These are phyloP conservation scores for Periophthalmodon schlosseri DNA, from an alignment of 2,113 vertebrate species.

Conservation along the genomic window DNA sequence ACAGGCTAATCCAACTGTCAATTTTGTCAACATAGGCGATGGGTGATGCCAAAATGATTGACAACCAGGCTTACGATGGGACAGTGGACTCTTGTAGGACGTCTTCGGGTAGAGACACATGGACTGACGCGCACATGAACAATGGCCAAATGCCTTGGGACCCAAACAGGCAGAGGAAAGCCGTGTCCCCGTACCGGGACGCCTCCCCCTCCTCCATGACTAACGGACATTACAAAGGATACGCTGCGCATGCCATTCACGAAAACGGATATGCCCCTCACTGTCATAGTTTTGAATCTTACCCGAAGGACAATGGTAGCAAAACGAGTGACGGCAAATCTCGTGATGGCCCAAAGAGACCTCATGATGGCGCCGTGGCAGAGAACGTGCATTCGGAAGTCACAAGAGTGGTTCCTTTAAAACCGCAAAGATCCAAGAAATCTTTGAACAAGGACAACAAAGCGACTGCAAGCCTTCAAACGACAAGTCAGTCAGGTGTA, in stretches of 20 bases:
- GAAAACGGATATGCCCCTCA: constrained; percentile 70
- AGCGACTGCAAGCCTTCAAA: constrained; percentile 42
- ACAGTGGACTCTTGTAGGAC: constrained; percentile 75
- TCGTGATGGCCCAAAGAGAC: constrained; percentile 35
- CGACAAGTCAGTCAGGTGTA: neutral
- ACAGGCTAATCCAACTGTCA: constrained; percentile 88
- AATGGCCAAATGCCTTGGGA: constrained; percentile 52
- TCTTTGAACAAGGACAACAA: constrained; percentile 70
- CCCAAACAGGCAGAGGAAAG: constrained; percentile 40
- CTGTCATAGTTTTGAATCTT: constrained; percentile 24
- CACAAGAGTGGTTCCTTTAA: constrained; percentile 75
- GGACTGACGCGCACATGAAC: constrained; percentile 46
- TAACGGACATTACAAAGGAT: constrained; percentile 42
- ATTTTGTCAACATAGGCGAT: constrained; percentile 98
- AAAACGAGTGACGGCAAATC: constrained; percentile 9
- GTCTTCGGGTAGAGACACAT: constrained; percentile 35
- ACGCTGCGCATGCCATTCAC: constrained; percentile 41
- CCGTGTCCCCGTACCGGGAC: constrained; percentile 28
- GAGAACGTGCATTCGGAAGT: constrained; percentile 56
- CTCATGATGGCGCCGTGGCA: constrained; percentile 48
- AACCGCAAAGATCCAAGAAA: constrained; percentile 81
- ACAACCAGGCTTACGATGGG: constrained; percentile 86
- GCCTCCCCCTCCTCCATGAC: constrained; percentile 8
- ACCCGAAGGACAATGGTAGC: constrained; percentile 20
- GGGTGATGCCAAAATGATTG: constrained; percentile 94